Evolutionary conservation across 2,888 invertebrate genomes (phyloP).

Genomic region (Drosophila borealis): DNA sequence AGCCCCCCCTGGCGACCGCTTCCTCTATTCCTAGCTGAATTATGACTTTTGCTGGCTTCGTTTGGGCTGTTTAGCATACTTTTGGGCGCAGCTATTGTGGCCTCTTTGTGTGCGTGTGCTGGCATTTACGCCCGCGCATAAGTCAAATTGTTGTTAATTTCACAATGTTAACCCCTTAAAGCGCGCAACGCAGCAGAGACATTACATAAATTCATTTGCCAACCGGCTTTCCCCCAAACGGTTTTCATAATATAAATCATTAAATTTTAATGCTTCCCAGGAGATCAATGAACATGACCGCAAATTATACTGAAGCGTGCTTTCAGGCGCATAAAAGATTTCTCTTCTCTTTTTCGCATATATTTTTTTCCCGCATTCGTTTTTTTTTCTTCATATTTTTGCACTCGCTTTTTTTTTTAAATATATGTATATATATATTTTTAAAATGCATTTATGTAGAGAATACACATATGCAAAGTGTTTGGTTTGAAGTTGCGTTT

Average conservation of each 20-base stretch:
- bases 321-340: constrained; percentile 75
- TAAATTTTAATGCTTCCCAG: constrained; percentile 84
- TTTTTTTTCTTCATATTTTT: constrained; percentile 22
- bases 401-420: constrained; percentile 18
- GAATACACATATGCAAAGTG: constrained; percentile 53
- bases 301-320: constrained; percentile 82
- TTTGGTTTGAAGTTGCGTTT: constrained; percentile 70
- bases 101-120: constrained; percentile 14
- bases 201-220: constrained; percentile 75
- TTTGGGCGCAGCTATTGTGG: constrained; percentile 62
- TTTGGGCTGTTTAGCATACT: constrained; percentile 74
- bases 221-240: constrained; percentile 25
- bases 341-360: constrained; percentile 31
- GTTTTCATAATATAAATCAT: constrained; percentile 79
- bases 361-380: constrained; percentile 2
- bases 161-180: constrained; percentile 73
- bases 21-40: constrained; percentile 51
- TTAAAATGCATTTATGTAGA: constrained; percentile 52
- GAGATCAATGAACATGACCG: constrained; percentile 84
- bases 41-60: constrained; percentile 76
- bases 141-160: constrained; percentile 81
- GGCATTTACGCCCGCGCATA: constrained; percentile 65
- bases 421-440: background rate
- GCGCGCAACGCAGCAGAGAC: constrained; percentile 57
- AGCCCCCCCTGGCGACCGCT: background rate